phyloP scores from a whole-genome alignment of 2,113 vertebrate genomes.

The Coryphaenoides rupestris region DNA sequence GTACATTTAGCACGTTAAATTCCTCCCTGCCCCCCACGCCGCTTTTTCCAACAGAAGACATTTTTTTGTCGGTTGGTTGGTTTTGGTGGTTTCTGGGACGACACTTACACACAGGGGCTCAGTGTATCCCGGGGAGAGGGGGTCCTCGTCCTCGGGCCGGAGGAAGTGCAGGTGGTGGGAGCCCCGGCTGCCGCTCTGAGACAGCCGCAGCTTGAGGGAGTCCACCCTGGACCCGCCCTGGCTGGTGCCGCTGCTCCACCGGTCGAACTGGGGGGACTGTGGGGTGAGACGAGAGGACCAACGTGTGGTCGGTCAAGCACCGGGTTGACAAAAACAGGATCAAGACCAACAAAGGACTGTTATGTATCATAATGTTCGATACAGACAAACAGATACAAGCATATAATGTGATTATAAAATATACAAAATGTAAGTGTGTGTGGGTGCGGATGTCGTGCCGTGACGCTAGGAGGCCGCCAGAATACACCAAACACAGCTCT shows the following conservation, averaged over 20 bases:
- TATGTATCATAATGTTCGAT: neutral
- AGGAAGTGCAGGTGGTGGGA: constrained; percentile 62
- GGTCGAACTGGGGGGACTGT: constrained; percentile 65
- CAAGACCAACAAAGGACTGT: neutral
- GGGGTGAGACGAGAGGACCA: constrained; percentile 6
- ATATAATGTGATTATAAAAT: too few species aligned
- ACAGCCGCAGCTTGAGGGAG: constrained; percentile 39
- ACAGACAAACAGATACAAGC: too few species aligned
- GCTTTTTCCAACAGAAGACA: too few species aligned
- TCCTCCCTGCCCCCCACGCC: too few species aligned
- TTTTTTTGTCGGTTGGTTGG: too few species aligned
- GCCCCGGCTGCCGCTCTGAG: constrained; percentile 41
- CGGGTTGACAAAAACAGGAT: neutral
- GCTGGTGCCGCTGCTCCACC: constrained; percentile 60
- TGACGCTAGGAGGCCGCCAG: too few species aligned
- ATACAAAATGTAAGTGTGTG: too few species aligned
- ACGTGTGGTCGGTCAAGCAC: constrained; percentile 10
- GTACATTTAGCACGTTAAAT: too few species aligned
- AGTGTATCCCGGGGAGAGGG: constrained; percentile 69
- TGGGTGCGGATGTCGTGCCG: too few species aligned
- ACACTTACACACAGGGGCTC: constrained; percentile 81
- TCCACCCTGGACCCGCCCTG: constrained; percentile 45
- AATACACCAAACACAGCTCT: too few species aligned
- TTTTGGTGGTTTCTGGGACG: neutral
- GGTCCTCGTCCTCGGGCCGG: constrained; percentile 50